Conservation (phyloP, 35 echinoderm and acorn worm species). For the Ptychodera flava region DNA sequence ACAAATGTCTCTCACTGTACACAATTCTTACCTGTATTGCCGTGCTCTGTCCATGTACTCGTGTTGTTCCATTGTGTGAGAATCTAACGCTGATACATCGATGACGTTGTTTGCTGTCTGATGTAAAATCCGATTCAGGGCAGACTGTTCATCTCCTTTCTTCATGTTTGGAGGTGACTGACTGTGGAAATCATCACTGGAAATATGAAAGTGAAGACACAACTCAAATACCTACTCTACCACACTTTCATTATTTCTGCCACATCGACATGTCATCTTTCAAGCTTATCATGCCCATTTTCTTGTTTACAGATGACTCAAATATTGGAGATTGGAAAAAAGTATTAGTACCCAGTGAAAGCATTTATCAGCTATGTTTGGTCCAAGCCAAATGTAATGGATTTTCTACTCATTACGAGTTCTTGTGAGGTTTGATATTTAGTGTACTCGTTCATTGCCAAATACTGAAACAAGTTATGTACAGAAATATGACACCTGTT, state of each 20-base stretch:
- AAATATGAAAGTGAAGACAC: not conserved
- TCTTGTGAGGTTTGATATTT: too few species aligned
- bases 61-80: constrained; percentile 64
- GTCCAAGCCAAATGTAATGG: not conserved
- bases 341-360: too few species aligned
- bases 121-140: constrained; percentile 54
- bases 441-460: too few species aligned
- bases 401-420: not conserved
- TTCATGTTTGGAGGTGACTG: constrained; percentile 23
- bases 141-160: constrained; percentile 58
- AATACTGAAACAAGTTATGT: too few species aligned
- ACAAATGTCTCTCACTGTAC: too few species aligned
- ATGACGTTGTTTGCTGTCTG: constrained; percentile 45
- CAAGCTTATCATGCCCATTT: not conserved
- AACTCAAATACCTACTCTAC: not conserved
- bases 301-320: too few species aligned
- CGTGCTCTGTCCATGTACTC: constrained; percentile 64
- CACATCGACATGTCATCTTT: not conserved
- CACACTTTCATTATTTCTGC: not conserved
- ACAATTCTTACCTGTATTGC: constrained; percentile 38
- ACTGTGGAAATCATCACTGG: constrained; percentile 41
- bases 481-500: too few species aligned
- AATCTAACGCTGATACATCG: constrained; percentile 58
- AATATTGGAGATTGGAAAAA: too few species aligned
- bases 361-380: too few species aligned